phyloP scores from a whole-genome alignment of 2,797 vertebrate species.

The Pyrocephalus nanus region DNA sequence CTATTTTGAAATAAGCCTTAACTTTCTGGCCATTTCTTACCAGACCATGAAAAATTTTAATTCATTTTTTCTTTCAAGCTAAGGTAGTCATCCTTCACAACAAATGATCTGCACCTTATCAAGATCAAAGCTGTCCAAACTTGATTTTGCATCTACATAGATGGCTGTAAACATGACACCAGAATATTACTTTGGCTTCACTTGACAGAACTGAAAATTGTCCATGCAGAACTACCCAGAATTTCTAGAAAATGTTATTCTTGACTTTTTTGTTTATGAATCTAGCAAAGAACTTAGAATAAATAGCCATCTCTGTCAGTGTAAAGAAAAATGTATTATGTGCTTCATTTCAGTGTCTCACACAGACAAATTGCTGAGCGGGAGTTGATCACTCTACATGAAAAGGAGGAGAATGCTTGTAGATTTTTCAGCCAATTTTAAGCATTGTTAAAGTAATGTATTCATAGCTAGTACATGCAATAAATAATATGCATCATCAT shows the following conservation, averaged over 20 bases:
- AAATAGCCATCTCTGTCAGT: slow-evolving; percentile 56
- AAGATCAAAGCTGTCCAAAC: slow-evolving; percentile 69
- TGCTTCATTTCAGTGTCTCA: slow-evolving; percentile 29
- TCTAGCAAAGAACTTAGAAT: slow-evolving; percentile 56
- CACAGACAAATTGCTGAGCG: slow-evolving; percentile 37
- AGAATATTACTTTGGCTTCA: slow-evolving; percentile 67
- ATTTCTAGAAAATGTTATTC: slow-evolving; percentile 55
- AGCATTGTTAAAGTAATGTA: slow-evolving; percentile 30
- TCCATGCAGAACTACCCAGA: slow-evolving; percentile 64
- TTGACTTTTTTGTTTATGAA: slow-evolving; percentile 68
- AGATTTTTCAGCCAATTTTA: slow-evolving; percentile 48
- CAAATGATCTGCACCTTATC: slow-evolving; percentile 68
- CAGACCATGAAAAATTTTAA: slow-evolving; percentile 12
- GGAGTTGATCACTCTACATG: not conserved
- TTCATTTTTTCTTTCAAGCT: slow-evolving; percentile 52
- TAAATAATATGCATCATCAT: slow-evolving; percentile 65
- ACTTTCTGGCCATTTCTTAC: not conserved
- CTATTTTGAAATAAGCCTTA: not conserved
- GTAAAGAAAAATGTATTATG: slow-evolving; percentile 56
- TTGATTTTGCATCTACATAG: slow-evolving; percentile 68
- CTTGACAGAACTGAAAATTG: slow-evolving; percentile 74
- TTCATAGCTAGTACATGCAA: slow-evolving; percentile 28
- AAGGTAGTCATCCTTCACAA: slow-evolving; percentile 47
- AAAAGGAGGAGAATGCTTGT: not conserved
- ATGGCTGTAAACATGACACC: slow-evolving; percentile 67